A percentile compares a stretch with the other conserved stretches of the same genome.
phyloP scores from a whole-genome alignment of 2,113 vertebrate species.

The Heliornis fulica region DNA sequence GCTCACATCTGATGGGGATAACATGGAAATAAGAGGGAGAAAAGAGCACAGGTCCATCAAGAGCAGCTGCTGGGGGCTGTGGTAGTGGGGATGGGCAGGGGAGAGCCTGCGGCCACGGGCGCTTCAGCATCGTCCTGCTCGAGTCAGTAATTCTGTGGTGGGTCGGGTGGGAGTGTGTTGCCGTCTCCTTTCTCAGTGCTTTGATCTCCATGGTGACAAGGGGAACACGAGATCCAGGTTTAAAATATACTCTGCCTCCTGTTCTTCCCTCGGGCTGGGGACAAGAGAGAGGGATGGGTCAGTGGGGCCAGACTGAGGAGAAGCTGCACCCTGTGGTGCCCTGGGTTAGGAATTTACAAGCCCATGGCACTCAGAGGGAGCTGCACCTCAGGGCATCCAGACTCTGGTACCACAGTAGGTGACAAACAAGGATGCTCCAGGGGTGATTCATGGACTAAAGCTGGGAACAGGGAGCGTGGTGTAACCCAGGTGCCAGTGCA shows the following conservation, averaged over 20 bases:
- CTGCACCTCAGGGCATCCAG: neutral
- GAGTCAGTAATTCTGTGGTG: neutral
- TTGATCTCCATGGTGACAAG: constrained; percentile 11
- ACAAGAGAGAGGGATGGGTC: neutral
- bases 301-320: neutral
- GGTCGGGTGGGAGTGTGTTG: neutral
- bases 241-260: constrained; percentile 95
- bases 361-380: accelerated
- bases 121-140: neutral
- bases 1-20: neutral
- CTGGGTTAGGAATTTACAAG: neutral
- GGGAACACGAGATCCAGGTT: neutral
- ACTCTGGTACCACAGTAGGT: accelerated
- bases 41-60: neutral
- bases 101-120: neutral
- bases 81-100: neutral
- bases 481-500: neutral
- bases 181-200: constrained; percentile 1
- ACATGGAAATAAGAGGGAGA: neutral
- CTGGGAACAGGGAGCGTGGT: neutral
- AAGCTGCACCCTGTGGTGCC: neutral
- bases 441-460: neutral
- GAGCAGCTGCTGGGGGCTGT: neutral
- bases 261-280: constrained; percentile 89
- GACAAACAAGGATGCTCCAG: neutral